Base-by-base conservation (phyloP, 2,888 invertebrate species). In the Drosophila infuscata region DNA sequence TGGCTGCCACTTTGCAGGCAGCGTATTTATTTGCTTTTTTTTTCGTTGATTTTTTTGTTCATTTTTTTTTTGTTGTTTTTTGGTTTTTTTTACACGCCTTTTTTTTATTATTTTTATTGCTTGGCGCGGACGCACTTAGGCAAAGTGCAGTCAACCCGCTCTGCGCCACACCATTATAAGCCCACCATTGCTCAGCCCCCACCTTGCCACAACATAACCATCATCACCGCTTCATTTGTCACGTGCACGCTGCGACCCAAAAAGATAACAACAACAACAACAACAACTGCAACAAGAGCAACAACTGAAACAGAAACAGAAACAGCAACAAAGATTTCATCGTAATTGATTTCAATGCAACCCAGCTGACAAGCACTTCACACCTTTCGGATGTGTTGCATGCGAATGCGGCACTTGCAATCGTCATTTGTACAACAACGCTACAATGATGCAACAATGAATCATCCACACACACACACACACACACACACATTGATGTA, bases 101-200 rank as follows among this genome's bases (percentile, higher is more conserved):
- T n/a, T n/a, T 80, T 75, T 70, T 81, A 68, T 81, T 79, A 76
- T 72, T 79, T 78, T 79, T 79, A 77, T 79, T 79, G 70, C 82
- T 68, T 68, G 78, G 67, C 78, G 70, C 70, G 79, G 78, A 81
- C 79, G 78, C 81, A 79, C 79, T 79, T 79, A 81, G 79, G 78
- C 82, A 81, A 79, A 79, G 79, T 79, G 79, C 82, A 78, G 61
- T 80, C 79, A 81, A 78, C 82, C 79, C 78, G 60, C 56, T 53
- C 46, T n/a, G 9, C 12, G 15, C 30, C 46, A 54, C 9, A 25
- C 54, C 25, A 54, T 35, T 54, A 33, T n/a, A 30, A n/a, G 9
- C 4, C 38, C 49, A 12, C 15, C 48, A 30, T 4, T 4, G 57
- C 33, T 25, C 51, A 25, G 8, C n/a, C n/a, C 15, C 25, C 0